Base-by-base conservation (phyloP, 2,888 invertebrate species). In the Machimus atricapillus region DNA sequence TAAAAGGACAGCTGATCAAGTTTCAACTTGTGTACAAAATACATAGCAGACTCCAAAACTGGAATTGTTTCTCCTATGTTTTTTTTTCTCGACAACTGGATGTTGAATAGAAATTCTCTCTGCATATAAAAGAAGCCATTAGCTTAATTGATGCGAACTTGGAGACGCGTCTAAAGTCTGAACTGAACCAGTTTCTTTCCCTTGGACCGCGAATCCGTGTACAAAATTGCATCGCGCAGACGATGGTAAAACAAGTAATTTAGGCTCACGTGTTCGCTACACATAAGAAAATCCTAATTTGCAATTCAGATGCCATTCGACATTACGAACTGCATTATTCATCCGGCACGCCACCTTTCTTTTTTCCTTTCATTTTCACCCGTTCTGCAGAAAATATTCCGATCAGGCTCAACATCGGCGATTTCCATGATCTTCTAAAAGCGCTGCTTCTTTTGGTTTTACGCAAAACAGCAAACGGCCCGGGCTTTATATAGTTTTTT, bases 331-430 rank as follows among this genome's bases (percentile, higher is more conserved):
- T 66, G 66, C 66, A 66, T 66, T 66, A 66, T 66, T 66, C 66
- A 66, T 52, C 52, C 66, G 66, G 43, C 43, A 43, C 78, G 43
- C 19, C 78, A 23, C 43, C 23, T 78, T 78, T 78, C 52, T 78
- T 40, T 78, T 78, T 78, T 43, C 78, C 78, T 43, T 78, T 78
- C 78, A 78, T 78, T 78, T 78, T 78, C 40, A 78, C 78, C 40
- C 23, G 27, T 40, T 16, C 27, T 66, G 43, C 7, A 23, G 31
- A 14, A 78, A 40, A 78, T 40, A 78, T 78, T 78, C 78, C 78
- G 78, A 37, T 78, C 78, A 78, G 14, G 78, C 23, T n/a, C 12
- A 66, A 19, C 12, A 66, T 27, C 5, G 66, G 27, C 14, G 27
- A 66, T 66, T 12, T 66, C 66, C 66, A 66, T 66, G 66, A 66